These are phyloP conservation scores for Lamprotornis superbus DNA, from an alignment of 2,113 vertebrate species.

Conservation along the genomic window DNA sequence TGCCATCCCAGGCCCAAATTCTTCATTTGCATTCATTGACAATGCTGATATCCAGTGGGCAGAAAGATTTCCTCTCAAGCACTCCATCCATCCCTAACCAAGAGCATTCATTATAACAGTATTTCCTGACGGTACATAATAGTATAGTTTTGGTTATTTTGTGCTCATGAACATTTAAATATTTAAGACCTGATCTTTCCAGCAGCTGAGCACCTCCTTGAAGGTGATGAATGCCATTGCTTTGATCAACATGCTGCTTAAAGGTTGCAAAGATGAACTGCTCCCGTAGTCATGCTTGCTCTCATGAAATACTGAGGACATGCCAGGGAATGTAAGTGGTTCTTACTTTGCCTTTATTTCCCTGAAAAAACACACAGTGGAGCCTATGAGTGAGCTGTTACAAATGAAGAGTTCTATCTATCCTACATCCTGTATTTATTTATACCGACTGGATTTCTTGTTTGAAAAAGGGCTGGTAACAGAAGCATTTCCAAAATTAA, in stretches of 20 bases:
- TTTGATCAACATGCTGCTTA: background rate
- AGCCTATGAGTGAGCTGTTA: background rate
- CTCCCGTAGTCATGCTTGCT: background rate
- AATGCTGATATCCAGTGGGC: background rate
- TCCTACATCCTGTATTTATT: conserved; percentile 2
- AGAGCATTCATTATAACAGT: background rate
- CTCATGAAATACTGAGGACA: background rate
- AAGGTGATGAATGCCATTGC: background rate
- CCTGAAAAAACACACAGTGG: background rate
- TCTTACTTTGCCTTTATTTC: background rate
- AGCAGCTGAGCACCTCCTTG: background rate
- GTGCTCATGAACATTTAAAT: background rate
- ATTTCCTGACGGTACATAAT: background rate
- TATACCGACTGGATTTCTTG: background rate
- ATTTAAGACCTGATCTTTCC: background rate
- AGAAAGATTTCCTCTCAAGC: background rate
- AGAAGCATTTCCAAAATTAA: conserved; percentile 10
- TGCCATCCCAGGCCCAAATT: background rate
- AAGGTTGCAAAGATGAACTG: background rate
- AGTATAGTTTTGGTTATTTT: background rate
- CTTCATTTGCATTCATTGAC: background rate
- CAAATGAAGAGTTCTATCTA: background rate
- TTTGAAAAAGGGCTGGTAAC: background rate
- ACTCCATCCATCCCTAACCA: background rate
- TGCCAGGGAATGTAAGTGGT: background rate